A percentile compares a stretch with the other conserved stretches of the same genome.
phyloP scores from a whole-genome alignment of 2,797 vertebrate species.

The Neomorphus geoffroyi region DNA sequence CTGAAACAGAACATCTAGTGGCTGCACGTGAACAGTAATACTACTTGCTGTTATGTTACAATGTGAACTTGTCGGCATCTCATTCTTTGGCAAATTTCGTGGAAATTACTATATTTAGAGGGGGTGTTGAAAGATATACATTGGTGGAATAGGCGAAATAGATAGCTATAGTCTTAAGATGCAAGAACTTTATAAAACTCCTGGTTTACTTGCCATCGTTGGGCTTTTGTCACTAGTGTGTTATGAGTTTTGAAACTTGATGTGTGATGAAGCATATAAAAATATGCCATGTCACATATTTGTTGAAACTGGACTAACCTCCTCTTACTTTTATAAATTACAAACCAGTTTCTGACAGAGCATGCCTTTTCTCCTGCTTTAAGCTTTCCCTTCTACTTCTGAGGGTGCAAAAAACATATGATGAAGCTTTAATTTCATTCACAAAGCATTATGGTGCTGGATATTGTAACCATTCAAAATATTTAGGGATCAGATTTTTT shows the following conservation, averaged over 20 bases:
- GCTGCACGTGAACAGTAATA: not conserved
- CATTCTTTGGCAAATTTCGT: not conserved
- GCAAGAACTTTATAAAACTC: not conserved
- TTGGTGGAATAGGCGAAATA: not conserved
- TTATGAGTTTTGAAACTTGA: not conserved
- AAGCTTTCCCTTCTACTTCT: not conserved
- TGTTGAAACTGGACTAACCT: not conserved
- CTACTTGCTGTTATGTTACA: not conserved
- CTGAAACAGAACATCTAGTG: not conserved
- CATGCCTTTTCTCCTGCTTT: not conserved
- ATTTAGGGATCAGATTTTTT: not conserved
- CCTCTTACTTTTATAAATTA: not conserved
- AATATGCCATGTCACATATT: not conserved
- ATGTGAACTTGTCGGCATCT: not conserved
- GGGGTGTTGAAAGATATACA: not conserved
- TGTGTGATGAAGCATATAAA: not conserved
- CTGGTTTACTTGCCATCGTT: rapidly evolving
- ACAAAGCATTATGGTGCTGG: not conserved
- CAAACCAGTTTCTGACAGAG: not conserved
- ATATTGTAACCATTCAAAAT: not conserved
- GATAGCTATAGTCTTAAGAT: not conserved
- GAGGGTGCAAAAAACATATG: not conserved
- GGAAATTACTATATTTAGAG: not conserved
- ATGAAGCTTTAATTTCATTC: not conserved
- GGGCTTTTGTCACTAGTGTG: not conserved